Evolutionary conservation across 2,888 invertebrate genomes (phyloP).

Genomic region (Drosophila falleni): DNA sequence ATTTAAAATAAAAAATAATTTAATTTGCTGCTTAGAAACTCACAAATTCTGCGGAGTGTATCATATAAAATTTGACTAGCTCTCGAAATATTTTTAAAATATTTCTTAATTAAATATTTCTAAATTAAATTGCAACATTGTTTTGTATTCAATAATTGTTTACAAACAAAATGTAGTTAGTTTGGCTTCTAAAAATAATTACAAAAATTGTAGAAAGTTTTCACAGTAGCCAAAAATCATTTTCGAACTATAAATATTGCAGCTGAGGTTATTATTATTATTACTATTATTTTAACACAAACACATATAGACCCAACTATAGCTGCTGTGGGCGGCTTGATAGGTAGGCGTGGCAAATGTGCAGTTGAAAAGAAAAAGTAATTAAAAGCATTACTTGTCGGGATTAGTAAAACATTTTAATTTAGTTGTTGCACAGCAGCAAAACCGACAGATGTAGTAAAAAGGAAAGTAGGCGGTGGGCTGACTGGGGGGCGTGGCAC

Average conservation of each 20-base stretch:
- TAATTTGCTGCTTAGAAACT: not conserved
- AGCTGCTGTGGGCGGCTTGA: not conserved
- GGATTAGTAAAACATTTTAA: slow-evolving; percentile 79
- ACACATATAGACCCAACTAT: slow-evolving; percentile 11
- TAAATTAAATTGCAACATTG: slow-evolving; percentile 20
- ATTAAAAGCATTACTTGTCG: slow-evolving; percentile 78
- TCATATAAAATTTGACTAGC: not conserved
- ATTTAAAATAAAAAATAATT: not conserved
- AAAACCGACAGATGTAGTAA: slow-evolving; percentile 31
- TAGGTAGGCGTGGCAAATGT: slow-evolving; percentile 39
- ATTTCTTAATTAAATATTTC: slow-evolving; percentile 21
- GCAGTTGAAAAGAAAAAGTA: slow-evolving; percentile 73
- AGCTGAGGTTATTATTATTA: slow-evolving; percentile 30
- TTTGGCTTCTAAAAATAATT: slow-evolving; percentile 7
- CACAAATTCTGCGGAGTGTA: not conserved
- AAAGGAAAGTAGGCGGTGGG: slow-evolving; percentile 3
- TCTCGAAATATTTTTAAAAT: not conserved
- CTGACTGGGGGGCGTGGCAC: slow-evolving; percentile 3
- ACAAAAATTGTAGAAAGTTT: slow-evolving; percentile 15
- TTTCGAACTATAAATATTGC: slow-evolving; percentile 16
- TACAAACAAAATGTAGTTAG: slow-evolving; percentile 12
- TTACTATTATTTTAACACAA: not conserved
- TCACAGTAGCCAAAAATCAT: slow-evolving; percentile 25
- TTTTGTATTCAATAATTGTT: not conserved
- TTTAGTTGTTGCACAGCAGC: slow-evolving; percentile 76